phyloP scores from a whole-genome alignment of 2,797 vertebrate species.

The Emydoidea blandingii region DNA sequence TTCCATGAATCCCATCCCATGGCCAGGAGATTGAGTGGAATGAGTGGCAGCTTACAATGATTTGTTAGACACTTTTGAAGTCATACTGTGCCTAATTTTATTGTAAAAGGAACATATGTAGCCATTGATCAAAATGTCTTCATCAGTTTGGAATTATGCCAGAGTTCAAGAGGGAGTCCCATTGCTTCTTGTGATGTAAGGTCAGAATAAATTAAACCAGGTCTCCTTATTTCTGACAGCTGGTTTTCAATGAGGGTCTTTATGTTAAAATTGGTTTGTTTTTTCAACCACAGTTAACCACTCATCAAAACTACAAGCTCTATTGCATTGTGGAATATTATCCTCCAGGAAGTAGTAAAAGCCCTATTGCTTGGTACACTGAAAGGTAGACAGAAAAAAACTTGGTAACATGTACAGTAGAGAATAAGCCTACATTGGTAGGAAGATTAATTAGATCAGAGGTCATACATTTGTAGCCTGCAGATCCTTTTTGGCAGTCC shows the following conservation, averaged over 20 bases:
- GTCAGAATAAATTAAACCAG: constrained; percentile 68
- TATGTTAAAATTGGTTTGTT: constrained; percentile 66
- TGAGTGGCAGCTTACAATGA: constrained; percentile 10
- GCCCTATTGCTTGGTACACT: constrained; percentile 32
- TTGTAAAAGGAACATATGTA: constrained; percentile 25
- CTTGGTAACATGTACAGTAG: not conserved
- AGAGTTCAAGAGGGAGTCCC: constrained; percentile 58
- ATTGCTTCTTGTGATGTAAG: constrained; percentile 57
- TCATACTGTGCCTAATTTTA: constrained; percentile 34
- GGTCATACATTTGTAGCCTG: not conserved
- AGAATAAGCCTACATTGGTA: constrained; percentile 25
- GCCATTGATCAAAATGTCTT: constrained; percentile 63
- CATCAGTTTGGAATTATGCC: constrained; percentile 33
- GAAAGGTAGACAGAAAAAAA: constrained; percentile 44
- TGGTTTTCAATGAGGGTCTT: constrained; percentile 67
- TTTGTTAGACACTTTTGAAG: constrained; percentile 54
- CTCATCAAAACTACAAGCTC: constrained; percentile 45
- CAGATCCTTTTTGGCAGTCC: not conserved
- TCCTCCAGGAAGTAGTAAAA: constrained; percentile 47
- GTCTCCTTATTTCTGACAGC: constrained; percentile 43
- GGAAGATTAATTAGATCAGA: constrained; percentile 16
- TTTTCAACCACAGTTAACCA: constrained; percentile 59
- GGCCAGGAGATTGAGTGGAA: not conserved
- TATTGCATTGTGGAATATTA: constrained; percentile 22
- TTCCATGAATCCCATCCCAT: constrained; percentile 37